Base-by-base conservation (phyloP, 2,113 vertebrate genomes). In the Plectropomus leopardus region DNA sequence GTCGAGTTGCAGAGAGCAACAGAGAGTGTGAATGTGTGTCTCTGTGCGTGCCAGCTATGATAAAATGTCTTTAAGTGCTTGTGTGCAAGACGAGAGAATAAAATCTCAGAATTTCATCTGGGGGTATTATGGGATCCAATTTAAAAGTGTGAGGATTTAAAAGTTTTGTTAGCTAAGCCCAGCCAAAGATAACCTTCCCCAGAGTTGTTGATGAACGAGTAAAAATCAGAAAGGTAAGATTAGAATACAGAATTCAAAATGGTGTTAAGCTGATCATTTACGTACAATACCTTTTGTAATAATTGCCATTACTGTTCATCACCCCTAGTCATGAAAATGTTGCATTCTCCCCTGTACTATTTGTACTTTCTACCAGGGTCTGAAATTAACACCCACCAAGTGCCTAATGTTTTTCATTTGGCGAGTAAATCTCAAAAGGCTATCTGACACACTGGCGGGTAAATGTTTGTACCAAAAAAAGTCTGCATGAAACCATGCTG, bases 131-230 rank as follows among this genome's bases (percentile, higher is more conserved):
- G 9, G 4, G 19, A 64, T 65, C 64, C 26, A 64, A 28, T 75
- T 75, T 60, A 40, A 66, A 60, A 30, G 7, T 34, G 15, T 28
- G 23, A 51, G 74, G 32, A 53, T 36, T 76, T 58, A 19, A 68
- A 74, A 66, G 17, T 34, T 23, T 30, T 19, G 26, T 47, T 50
- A 17, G 68, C 5, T 32, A 19, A 61, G 15, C 10, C 57, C 10
- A 45, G 7, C 55, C 32, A n/a, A 8, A 63, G 65, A 54, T 32
- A 61, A 28, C 40, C 32, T 28, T 71, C 30, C 42, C 24, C 3
- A 47, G 48, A 61, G 54, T 67, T 74, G 50, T 58, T 45, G 4
- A 54, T 19, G 30, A 34, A 36, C 21, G n/a, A 60, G 9, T 17
- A 51, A 50, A 23, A 26, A 55, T 30, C n/a, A 15, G 28, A 17